A percentile compares a stretch with the other conserved stretches of the same genome.
Conservation (phyloP, 35 echinoderm and acorn worm genomes). For the Apostichopus californicus region DNA sequence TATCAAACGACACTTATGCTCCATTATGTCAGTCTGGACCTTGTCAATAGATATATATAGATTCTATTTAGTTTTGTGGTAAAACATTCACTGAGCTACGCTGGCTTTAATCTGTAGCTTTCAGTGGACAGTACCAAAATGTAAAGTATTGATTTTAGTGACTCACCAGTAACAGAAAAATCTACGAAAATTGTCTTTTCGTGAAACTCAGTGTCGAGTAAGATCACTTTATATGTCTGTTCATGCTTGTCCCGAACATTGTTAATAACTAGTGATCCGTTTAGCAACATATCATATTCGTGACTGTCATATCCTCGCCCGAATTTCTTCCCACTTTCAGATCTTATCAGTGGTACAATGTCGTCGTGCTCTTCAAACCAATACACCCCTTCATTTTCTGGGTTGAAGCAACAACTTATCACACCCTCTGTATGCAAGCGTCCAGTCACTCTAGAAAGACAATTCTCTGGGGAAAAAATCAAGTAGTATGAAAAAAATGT, state of each 20-base stretch:
- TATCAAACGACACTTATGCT: too few species aligned
- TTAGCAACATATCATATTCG: background rate
- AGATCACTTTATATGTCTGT: background rate
- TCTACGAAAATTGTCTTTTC: background rate
- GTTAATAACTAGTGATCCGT: constrained; percentile 7
- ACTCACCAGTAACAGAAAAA: background rate
- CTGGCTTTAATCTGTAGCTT: too few species aligned
- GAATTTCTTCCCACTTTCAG: too few species aligned
- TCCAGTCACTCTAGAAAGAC: background rate
- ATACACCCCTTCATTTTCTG: background rate
- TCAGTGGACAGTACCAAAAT: too few species aligned
- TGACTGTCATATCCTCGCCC: background rate
- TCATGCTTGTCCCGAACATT: background rate
- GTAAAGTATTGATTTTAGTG: too few species aligned
- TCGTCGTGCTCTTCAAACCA: background rate
- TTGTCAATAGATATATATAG: too few species aligned
- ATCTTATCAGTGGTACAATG: background rate
- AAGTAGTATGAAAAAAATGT: background rate
- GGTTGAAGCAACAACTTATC: background rate
- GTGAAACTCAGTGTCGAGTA: background rate
- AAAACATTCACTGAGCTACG: too few species aligned
- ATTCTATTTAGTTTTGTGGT: too few species aligned
- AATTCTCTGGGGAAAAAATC: background rate
- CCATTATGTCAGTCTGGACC: too few species aligned
- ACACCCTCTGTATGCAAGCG: background rate